These are phyloP conservation scores for Coenobita brevimanus DNA, from an alignment of 1,140 invertebrate species.

Conservation along the genomic window DNA sequence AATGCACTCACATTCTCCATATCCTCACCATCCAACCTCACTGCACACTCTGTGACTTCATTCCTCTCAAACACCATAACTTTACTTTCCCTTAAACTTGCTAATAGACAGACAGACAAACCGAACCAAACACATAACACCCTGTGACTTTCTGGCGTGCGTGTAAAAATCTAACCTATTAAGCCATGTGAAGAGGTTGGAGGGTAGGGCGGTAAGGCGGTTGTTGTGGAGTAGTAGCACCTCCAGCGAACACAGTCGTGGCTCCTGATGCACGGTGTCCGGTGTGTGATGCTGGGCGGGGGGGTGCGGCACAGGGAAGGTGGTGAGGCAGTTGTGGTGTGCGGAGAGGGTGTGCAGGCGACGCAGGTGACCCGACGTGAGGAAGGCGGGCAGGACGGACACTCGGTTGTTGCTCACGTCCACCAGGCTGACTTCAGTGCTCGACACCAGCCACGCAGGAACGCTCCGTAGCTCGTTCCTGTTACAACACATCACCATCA, in stretches of 20 bases:
- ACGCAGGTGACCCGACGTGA: constrained; percentile 50
- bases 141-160: not conserved
- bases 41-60: too few relatives aligned
- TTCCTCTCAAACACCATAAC: too few relatives aligned
- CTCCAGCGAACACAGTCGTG: constrained; percentile 41
- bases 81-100: too few relatives aligned
- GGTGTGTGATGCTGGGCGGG: not conserved
- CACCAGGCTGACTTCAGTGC: constrained; percentile 51
- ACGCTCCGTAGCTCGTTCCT: constrained; percentile 44
- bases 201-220: constrained; percentile 33
- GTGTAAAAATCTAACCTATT: constrained; percentile 32
- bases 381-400: constrained; percentile 45
- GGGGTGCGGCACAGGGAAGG: constrained; percentile 34
- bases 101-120: too few relatives aligned
- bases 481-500: not conserved
- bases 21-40: too few relatives aligned
- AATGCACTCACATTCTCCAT: too few relatives aligned
- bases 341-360: constrained; percentile 58
- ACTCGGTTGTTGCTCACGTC: constrained; percentile 54
- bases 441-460: constrained; percentile 52
- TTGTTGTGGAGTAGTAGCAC: constrained; percentile 46
- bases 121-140: too few relatives aligned
- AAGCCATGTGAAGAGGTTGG: constrained; percentile 46
- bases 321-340: constrained; percentile 47
- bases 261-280: constrained; percentile 24